Conservation (phyloP, 2,888 invertebrate genomes). For the Odontothrips loti region DNA sequence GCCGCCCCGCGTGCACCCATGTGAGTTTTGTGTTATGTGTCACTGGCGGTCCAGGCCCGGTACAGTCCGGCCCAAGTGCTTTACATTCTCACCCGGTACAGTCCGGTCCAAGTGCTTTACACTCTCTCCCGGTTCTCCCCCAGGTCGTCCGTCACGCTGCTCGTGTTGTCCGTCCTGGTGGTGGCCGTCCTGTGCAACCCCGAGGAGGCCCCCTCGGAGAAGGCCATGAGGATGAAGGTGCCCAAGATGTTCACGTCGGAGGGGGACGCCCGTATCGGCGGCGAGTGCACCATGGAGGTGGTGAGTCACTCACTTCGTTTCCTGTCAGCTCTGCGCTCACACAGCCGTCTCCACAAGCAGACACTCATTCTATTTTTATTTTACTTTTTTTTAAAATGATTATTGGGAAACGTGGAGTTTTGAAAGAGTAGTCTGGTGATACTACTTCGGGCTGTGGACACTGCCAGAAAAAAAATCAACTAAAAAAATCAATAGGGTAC, state of each 20-base stretch:
- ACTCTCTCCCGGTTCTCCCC: not conserved
- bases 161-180: not conserved
- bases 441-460: too few species aligned
- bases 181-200: not conserved
- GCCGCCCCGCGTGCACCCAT: not conserved
- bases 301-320: not conserved
- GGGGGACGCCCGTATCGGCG: conserved; percentile 29
- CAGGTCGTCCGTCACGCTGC: not conserved
- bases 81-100: not conserved
- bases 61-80: not conserved
- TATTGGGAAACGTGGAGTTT: too few species aligned
- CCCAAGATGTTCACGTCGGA: not conserved
- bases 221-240: conserved; percentile 7
- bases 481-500: too few species aligned
- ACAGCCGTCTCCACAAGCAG: too few species aligned
- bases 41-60: not conserved
- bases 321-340: too few species aligned
- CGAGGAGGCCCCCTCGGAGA: not conserved
- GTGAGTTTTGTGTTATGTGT: not conserved
- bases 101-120: not conserved
- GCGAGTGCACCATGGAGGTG: conserved; percentile 33
- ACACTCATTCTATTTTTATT: too few species aligned
- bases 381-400: too few species aligned
- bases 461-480: too few species aligned
- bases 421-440: too few species aligned